Evolutionary conservation across 1,140 invertebrate species (phyloP).

Genomic region (Proctacanthus coquilletti): DNA sequence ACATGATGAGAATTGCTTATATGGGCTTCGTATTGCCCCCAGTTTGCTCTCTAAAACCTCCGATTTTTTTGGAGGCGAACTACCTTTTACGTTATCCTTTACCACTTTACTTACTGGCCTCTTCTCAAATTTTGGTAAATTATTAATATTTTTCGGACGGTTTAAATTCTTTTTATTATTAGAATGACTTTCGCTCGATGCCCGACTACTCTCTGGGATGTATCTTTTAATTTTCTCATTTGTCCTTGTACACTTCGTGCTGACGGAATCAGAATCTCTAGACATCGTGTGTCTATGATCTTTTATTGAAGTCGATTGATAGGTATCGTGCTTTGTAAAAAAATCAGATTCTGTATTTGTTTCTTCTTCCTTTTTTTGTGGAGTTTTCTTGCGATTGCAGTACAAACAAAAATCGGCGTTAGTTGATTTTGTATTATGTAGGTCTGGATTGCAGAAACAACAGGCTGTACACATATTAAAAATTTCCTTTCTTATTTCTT

Average conservation of each 20-base stretch:
- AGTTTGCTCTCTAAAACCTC: too few species aligned
- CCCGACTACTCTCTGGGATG: not conserved
- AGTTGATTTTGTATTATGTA: conserved; percentile 1
- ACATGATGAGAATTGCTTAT: not conserved
- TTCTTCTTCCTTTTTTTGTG: not conserved
- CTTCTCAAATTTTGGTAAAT: not conserved
- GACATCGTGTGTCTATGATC: conserved; percentile 4
- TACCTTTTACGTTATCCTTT: too few species aligned
- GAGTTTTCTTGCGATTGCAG: not conserved
- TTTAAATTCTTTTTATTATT: not conserved
- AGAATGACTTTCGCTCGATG: not conserved
- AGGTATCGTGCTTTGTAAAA: not conserved
- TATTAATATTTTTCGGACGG: not conserved
- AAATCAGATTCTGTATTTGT: not conserved
- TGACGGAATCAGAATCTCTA: conserved; percentile 3
- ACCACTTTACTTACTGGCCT: too few species aligned
- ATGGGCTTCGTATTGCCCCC: too few species aligned
- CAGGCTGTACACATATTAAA: conserved; percentile 1
- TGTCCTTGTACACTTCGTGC: conserved; percentile 3
- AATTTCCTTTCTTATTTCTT: too few species aligned
- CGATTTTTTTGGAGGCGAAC: not conserved
- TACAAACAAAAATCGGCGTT: not conserved
- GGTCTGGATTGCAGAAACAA: conserved; percentile 5
- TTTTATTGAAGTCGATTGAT: not conserved
- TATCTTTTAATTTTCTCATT: not conserved